Conservation (phyloP, 1,140 invertebrate genomes). For the Helicoverpa armigera region DNA sequence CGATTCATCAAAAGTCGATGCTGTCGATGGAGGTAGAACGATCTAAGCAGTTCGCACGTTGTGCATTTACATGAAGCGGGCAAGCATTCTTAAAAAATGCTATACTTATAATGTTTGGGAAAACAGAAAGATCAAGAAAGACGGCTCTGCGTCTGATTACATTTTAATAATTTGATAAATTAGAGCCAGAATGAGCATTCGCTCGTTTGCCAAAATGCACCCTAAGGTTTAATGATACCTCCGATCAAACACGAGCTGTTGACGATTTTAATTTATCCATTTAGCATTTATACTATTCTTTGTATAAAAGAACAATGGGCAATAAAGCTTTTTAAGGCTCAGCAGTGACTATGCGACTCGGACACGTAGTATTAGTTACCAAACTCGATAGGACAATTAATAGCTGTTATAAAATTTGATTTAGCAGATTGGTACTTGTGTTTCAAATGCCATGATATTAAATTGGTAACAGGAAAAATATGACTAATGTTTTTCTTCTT, state of each 20-base stretch:
- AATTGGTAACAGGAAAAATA: background rate
- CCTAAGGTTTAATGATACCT: too few relatives aligned
- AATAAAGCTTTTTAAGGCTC: constrained; percentile 56
- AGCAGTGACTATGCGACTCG: constrained; percentile 52
- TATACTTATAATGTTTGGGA: too few relatives aligned
- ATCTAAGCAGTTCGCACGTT: too few relatives aligned
- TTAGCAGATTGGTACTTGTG: background rate
- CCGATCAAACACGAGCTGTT: background rate
- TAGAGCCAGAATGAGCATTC: too few relatives aligned
- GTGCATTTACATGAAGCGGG: too few relatives aligned
- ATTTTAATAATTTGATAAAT: too few relatives aligned
- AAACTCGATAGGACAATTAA: constrained; percentile 41
- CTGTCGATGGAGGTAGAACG: too few relatives aligned
- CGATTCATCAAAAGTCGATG: too few relatives aligned
- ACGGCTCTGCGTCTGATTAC: too few relatives aligned
- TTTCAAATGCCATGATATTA: background rate
- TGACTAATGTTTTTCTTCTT: background rate
- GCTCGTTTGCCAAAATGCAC: too few relatives aligned
- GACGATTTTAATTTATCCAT: constrained; percentile 50
- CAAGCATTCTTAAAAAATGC: too few relatives aligned
- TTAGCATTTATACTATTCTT: constrained; percentile 60
- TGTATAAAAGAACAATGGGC: constrained; percentile 62
- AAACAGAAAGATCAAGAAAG: too few relatives aligned
- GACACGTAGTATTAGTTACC: constrained; percentile 41
- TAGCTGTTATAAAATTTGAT: constrained; percentile 16